Conservation (phyloP, 1,140 invertebrate species). For the Psilanteris sp. region DNA sequence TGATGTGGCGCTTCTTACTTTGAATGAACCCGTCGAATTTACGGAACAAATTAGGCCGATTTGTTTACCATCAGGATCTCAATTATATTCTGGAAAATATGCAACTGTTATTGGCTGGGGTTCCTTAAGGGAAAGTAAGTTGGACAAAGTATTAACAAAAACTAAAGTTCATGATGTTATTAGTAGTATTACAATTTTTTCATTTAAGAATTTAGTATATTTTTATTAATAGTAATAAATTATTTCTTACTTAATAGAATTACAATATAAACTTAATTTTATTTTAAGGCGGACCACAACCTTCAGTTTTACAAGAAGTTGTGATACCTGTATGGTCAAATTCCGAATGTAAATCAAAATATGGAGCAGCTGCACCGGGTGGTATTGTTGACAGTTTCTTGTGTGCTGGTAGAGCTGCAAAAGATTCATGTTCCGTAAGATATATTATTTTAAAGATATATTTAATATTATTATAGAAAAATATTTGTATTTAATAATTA, state of each 20-base stretch:
- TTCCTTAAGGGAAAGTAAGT: conserved; percentile 87
- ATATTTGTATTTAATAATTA: too few relatives aligned
- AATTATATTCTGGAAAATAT: conserved; percentile 83
- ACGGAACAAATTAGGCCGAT: conserved; percentile 88
- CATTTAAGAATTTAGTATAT: too few relatives aligned
- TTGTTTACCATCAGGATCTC: conserved; percentile 86
- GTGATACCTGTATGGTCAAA: conserved; percentile 92
- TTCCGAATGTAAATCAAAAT: conserved; percentile 87
- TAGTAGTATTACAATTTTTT: too few relatives aligned
- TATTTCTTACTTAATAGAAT: too few relatives aligned
- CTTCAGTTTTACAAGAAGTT: conserved; percentile 89
- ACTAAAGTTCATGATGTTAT: too few relatives aligned
- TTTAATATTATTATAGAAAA: too few relatives aligned
- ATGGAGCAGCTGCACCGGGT: conserved; percentile 91
- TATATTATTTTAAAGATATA: too few relatives aligned
- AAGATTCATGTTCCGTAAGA: conserved; percentile 94
- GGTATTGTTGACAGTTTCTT: conserved; percentile 93
- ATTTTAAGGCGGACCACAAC: conserved; percentile 86
- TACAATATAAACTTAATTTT: neutral
- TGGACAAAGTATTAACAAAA: too few relatives aligned
- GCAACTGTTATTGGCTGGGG: conserved; percentile 93
- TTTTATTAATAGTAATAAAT: too few relatives aligned
- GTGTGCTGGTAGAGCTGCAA: conserved; percentile 89
- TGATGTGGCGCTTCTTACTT: conserved; percentile 91
- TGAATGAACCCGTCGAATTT: conserved; percentile 88